These are phyloP conservation scores for Deilephila porcellus DNA, from an alignment of 2,888 invertebrate species.

Conservation along the genomic window DNA sequence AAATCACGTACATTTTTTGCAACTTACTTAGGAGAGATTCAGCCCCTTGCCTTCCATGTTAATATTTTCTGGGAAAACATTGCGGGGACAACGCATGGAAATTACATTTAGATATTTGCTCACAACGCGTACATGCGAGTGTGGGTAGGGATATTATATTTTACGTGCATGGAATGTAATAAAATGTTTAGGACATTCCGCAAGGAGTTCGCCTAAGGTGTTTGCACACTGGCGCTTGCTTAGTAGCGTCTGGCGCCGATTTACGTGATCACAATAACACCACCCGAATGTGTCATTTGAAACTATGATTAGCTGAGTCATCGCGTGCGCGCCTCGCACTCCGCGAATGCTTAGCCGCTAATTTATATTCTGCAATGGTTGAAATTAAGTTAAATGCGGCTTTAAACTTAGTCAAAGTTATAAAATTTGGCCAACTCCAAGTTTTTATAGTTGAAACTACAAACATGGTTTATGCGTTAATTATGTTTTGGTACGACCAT, in stretches of 20 bases:
- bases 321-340: neutral
- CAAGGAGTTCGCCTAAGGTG: slow-evolving; percentile 40
- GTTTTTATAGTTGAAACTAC: neutral
- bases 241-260: slow-evolving; percentile 34
- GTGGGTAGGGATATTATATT: slow-evolving; percentile 83
- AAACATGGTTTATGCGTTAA: too few species aligned
- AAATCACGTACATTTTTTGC: slow-evolving; percentile 86
- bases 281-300: slow-evolving; percentile 19
- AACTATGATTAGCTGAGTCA: slow-evolving; percentile 23
- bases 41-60: slow-evolving; percentile 83
- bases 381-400: neutral
- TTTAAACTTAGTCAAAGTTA: neutral
- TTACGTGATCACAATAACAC: slow-evolving; percentile 14
- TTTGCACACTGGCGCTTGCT: neutral
- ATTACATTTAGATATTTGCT: slow-evolving; percentile 85
- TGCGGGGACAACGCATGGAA: slow-evolving; percentile 85
- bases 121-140: slow-evolving; percentile 79
- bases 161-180: slow-evolving; percentile 84
- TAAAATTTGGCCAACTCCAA: neutral
- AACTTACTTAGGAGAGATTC: slow-evolving; percentile 85
- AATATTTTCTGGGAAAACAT: slow-evolving; percentile 85
- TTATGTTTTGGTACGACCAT: too few species aligned
- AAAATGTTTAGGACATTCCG: slow-evolving; percentile 79
- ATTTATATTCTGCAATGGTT: neutral
- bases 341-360: neutral